Evolutionary conservation across 2,888 invertebrate genomes (phyloP), one percentile per base, ranked within the genome.

Genomic region (Urechis unicinctus): DNA sequence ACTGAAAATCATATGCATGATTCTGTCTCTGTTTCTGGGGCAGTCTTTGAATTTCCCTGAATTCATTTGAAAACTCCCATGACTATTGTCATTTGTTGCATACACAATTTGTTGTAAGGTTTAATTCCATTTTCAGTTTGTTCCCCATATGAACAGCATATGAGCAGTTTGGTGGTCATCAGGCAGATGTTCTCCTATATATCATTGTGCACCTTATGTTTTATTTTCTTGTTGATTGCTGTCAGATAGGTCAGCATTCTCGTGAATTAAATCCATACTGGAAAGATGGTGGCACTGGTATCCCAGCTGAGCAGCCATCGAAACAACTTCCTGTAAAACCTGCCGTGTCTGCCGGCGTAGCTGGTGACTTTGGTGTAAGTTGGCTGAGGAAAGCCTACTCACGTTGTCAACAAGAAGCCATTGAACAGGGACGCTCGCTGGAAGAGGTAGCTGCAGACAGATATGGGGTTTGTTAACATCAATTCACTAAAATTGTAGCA

Each of bases 231-330:
- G 9, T 36, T 17, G 6, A 36, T 24, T 22, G 5, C 6, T 30
- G 5, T 21, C 45, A 82, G 79, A 88, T 88, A 21, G 84, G 86
- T 0, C 85, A 85, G 60, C 87, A 86, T 73, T 78, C 78, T 1
- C 81, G 86, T 68, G 94, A 95, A 79, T 79, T 94, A 53, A 95
- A 95, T 82, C 93, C 91, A 0, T 89, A 90, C 71, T 94, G 93
- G 92, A 91, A 88, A 81, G 82, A 87, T 77, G 91, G 91, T 46
- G 94, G 94, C 0, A 84, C 83, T 52, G 94, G 94, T 1, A 73
- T 94, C 57, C 94, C 94, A 0, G 66, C 68, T 36, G 65, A 67
- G 29, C 55, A 63, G 21, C 51, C 62, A 22, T 52, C 53, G 61
- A 67, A 55, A n/a, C 22, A 36, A 9, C 46, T 6, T 6, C 17